Percentiles rank a stretch among this genome's conserved stretches.
Conservation (phyloP, 1,140 invertebrate genomes). For the Ooceraea biroi region DNA sequence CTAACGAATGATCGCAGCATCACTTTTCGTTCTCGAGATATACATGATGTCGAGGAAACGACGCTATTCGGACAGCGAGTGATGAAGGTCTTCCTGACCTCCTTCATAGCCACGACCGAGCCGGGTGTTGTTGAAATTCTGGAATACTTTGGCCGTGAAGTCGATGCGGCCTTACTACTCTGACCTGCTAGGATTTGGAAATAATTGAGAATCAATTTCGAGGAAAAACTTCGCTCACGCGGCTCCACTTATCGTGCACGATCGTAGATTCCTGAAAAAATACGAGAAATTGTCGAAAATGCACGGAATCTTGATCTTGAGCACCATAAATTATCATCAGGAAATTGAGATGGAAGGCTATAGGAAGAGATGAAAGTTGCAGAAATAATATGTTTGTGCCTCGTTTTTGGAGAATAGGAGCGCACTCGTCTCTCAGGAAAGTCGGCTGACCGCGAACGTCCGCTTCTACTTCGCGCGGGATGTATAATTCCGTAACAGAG, state of each 20-base stretch:
- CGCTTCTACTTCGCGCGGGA: constrained; percentile 7
- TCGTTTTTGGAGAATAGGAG: neutral
- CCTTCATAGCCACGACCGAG: constrained; percentile 26
- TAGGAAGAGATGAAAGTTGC: neutral
- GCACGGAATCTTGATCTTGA: no score
- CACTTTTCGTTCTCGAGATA: constrained; percentile 23
- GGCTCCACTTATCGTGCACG: neutral
- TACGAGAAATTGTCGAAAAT: neutral
- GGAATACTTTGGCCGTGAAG: constrained; percentile 18
- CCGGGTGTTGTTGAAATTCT: constrained; percentile 46
- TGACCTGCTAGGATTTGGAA: neutral
- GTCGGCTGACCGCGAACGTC: constrained; percentile 13
- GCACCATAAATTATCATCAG: no score
- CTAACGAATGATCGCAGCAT: neutral
- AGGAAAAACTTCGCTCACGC: constrained; percentile 20
- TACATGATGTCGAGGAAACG: neutral
- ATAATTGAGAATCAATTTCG: constrained; percentile 21
- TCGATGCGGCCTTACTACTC: neutral
- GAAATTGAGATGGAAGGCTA: no score
- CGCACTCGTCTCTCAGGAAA: constrained; percentile 4
- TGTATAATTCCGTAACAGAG: neutral
- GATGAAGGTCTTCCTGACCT: constrained; percentile 51
- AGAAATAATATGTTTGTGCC: neutral
- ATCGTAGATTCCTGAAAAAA: neutral
- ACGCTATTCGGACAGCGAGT: constrained; percentile 10